Evolutionary conservation across 1,140 invertebrate species (phyloP).

Genomic region (Saccostrea glomerata): DNA sequence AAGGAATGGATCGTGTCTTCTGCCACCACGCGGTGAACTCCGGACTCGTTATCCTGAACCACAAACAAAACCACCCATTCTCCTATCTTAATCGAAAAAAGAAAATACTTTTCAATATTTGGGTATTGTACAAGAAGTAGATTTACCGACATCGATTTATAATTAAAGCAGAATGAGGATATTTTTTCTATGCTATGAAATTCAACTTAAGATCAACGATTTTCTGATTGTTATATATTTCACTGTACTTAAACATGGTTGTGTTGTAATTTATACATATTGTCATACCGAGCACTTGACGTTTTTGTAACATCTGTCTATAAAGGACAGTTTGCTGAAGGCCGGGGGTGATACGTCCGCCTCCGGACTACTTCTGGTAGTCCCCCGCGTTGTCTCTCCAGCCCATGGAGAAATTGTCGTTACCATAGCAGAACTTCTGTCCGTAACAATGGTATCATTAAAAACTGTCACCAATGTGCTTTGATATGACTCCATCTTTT

Average conservation of each 20-base stretch:
- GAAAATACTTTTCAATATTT: too few species aligned
- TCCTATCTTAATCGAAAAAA: not conserved
- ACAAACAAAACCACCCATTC: constrained; percentile 46
- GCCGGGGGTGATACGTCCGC: constrained; percentile 21
- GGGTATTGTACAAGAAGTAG: too few species aligned
- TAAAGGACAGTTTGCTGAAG: constrained; percentile 23
- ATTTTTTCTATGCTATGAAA: too few species aligned
- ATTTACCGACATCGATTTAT: too few species aligned
- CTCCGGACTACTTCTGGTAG: not conserved
- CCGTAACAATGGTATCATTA: not conserved
- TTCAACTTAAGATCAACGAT: too few species aligned
- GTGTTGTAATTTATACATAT: too few species aligned
- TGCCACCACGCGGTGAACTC: constrained; percentile 33
- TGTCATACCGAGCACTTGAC: constrained; percentile 10
- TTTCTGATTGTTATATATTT: too few species aligned
- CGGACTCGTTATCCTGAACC: constrained; percentile 51
- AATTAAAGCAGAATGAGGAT: too few species aligned
- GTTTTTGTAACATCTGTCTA: constrained; percentile 3
- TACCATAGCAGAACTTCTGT: not conserved
- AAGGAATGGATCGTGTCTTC: constrained; percentile 38
- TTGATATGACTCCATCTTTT: not conserved
- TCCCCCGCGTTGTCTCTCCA: not conserved
- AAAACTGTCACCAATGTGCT: not conserved
- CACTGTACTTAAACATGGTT: too few species aligned
- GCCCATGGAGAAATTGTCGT: not conserved